phyloP scores from a whole-genome alignment of 2,888 invertebrate species.

The Lasioglossum oenotherae region DNA sequence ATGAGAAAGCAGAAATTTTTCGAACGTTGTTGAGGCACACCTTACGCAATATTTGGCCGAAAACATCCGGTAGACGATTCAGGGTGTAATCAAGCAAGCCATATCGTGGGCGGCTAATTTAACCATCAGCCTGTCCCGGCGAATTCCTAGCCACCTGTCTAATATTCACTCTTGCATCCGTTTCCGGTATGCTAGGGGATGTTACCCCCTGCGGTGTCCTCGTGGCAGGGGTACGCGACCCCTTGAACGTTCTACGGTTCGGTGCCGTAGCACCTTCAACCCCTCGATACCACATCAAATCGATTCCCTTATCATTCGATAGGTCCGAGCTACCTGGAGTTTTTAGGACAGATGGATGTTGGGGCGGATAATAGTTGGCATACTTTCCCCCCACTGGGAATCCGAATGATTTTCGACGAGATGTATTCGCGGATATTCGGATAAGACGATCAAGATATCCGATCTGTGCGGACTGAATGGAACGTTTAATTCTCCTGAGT shows the following conservation, averaged over 20 bases:
- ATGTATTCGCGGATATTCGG: conserved; percentile 3
- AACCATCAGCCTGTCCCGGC: conserved; percentile 54
- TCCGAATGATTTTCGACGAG: conserved; percentile 11
- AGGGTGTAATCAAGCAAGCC: conserved; percentile 38
- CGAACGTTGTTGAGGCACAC: not conserved
- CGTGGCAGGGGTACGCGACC: conserved; percentile 65
- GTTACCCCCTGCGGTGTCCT: conserved; percentile 77
- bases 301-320: conserved; percentile 75
- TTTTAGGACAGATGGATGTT: not conserved
- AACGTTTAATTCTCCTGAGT: conserved; percentile 35
- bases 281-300: conserved; percentile 55
- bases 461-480: conserved; percentile 35
- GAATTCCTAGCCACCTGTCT: conserved; percentile 78
- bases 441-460: conserved; percentile 26
- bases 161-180: conserved; percentile 78
- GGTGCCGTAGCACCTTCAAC: conserved; percentile 48
- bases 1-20: not conserved
- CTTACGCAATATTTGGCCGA: conserved; percentile 31
- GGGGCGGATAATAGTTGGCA: conserved; percentile 18
- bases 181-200: conserved; percentile 80
- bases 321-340: conserved; percentile 61
- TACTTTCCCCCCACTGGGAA: conserved; percentile 21
- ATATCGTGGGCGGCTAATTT: conserved; percentile 48
- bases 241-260: conserved; percentile 74
- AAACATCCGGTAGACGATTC: conserved; percentile 41